Percentiles rank a stretch among this genome's conserved stretches.
These are phyloP conservation scores for Toxotes chatareus DNA, from an alignment of 2,113 vertebrate genomes.

Conservation along the genomic window DNA sequence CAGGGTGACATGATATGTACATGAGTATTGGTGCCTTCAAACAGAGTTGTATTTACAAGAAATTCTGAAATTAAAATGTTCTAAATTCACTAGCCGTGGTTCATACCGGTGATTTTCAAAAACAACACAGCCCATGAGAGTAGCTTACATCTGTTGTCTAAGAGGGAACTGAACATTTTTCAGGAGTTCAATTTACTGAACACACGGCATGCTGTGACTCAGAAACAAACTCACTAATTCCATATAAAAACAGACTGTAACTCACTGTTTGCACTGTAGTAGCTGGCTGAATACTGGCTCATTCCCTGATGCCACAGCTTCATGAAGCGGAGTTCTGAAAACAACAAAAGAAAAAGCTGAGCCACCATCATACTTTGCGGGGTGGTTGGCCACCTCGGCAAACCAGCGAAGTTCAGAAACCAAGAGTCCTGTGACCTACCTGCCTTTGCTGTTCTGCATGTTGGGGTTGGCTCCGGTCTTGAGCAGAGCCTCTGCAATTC, in stretches of 20 bases:
- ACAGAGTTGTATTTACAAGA: not conserved
- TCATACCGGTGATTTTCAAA: not conserved
- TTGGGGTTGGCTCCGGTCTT: slow-evolving; percentile 95
- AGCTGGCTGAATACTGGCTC: slow-evolving; percentile 96
- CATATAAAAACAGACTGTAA: slow-evolving; percentile 17
- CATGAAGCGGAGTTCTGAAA: slow-evolving; percentile 93
- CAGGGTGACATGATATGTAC: not conserved
- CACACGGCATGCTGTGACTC: not conserved
- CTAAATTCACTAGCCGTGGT: not conserved
- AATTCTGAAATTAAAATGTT: no score
- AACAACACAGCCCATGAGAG: not conserved
- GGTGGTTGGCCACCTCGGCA: no score
- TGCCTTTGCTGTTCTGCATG: slow-evolving; percentile 96
- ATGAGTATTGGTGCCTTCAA: not conserved
- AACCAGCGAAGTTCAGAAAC: not conserved
- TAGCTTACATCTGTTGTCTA: not conserved
- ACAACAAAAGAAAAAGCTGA: slow-evolving; percentile 18
- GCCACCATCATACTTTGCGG: not conserved
- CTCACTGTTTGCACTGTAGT: slow-evolving; percentile 97
- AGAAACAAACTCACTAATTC: not conserved
- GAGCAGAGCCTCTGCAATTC: slow-evolving; percentile 92
- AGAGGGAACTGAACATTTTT: not conserved
- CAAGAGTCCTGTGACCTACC: slow-evolving; percentile 73
- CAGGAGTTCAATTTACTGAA: not conserved
- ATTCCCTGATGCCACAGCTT: slow-evolving; percentile 92